These are phyloP conservation scores for Amphipoea oculea DNA, from an alignment of 2,888 invertebrate species.

Conservation along the genomic window DNA sequence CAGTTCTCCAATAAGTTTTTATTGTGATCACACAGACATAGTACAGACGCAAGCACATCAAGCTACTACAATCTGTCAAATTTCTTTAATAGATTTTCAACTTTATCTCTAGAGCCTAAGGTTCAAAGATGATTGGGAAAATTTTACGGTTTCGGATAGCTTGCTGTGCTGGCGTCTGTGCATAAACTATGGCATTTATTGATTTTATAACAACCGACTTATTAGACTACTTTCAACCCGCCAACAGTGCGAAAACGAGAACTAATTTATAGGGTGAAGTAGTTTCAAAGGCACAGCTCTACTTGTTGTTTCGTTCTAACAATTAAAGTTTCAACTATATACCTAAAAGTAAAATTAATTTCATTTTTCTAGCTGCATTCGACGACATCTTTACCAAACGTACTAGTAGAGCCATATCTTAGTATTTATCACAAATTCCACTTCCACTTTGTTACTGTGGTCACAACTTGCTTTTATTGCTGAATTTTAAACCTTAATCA, in stretches of 20 bases:
- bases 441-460: conserved; percentile 32
- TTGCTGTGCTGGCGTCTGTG: background rate
- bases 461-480: conserved; percentile 70
- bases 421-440: conserved; percentile 45
- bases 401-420: conserved; percentile 49
- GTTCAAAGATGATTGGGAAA: no score
- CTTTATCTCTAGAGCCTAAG: no score
- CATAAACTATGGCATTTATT: conserved; percentile 9
- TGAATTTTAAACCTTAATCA: conserved; percentile 71
- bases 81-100: no score
- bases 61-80: no score
- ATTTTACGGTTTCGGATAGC: no score
- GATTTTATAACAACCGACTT: conserved; percentile 19
- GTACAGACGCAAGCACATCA: no score
- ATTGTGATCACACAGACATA: background rate
- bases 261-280: conserved; percentile 43
- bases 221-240: conserved; percentile 38
- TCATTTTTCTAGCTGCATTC: conserved; percentile 38
- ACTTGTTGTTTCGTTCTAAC: conserved; percentile 26
- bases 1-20: background rate
- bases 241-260: conserved; percentile 35
- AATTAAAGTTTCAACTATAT: conserved; percentile 13
- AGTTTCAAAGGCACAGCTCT: conserved; percentile 43
- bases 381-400: background rate
- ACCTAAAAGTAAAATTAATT: conserved; percentile 24